These are phyloP conservation scores for Acanthiza pusilla DNA, from an alignment of 2,797 vertebrate species.

Conservation along the genomic window DNA sequence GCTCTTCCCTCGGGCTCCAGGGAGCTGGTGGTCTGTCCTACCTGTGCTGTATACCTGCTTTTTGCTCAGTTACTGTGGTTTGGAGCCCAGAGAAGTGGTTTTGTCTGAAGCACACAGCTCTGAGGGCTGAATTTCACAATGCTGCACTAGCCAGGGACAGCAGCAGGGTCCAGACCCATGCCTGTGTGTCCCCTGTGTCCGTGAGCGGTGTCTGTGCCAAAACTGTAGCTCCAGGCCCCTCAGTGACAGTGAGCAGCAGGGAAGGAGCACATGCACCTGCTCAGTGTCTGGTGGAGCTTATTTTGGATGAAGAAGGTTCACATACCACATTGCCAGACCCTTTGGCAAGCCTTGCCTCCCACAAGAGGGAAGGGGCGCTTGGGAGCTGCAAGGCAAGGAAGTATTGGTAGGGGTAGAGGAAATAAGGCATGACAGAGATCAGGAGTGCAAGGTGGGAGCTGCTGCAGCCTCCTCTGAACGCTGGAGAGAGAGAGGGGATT, in stretches of 20 bases:
- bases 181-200: not conserved
- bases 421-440: not conserved
- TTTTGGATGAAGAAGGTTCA: not conserved
- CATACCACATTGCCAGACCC: fast-evolving
- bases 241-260: not conserved
- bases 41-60: fast-evolving
- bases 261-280: no score
- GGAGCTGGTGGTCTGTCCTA: not conserved
- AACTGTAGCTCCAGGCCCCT: not conserved
- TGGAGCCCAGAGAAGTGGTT: not conserved
- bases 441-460: not conserved
- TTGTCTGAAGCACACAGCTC: fast-evolving
- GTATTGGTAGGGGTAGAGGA: not conserved
- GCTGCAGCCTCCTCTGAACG: not conserved
- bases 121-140: not conserved
- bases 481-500: not conserved
- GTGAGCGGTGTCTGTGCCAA: not conserved
- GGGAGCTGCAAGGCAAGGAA: not conserved
- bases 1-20: not conserved
- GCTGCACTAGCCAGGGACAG: not conserved
- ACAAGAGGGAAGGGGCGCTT: not conserved
- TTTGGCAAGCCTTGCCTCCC: not conserved
- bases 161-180: no score
- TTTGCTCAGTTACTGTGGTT: fast-evolving
- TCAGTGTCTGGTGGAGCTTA: no score